Percentiles rank a stretch among this genome's conserved stretches.
phyloP scores from a whole-genome alignment of 2,888 invertebrate species.

The Hydriomena furcata region DNA sequence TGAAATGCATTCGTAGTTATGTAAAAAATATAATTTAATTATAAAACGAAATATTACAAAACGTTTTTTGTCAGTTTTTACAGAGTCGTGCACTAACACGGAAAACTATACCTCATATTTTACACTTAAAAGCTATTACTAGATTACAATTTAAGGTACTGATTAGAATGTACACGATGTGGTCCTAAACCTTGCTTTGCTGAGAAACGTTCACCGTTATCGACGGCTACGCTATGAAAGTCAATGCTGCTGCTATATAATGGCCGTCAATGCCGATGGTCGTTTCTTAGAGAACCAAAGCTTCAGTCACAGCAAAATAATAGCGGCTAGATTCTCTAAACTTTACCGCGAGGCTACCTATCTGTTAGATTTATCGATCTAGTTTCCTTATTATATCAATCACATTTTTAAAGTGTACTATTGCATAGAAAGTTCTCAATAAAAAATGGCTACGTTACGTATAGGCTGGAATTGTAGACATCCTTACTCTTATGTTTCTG shows the following conservation, averaged over 20 bases:
- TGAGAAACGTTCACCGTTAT: not conserved
- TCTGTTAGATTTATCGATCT: not conserved
- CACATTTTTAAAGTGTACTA: too few relatives aligned
- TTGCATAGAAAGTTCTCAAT: too few relatives aligned
- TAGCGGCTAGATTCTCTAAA: slow-evolving; percentile 8
- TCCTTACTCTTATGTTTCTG: too few relatives aligned
- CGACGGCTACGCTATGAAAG: too few relatives aligned
- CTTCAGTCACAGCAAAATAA: slow-evolving; percentile 4
- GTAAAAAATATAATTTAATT: slow-evolving; percentile 82
- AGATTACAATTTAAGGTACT: slow-evolving; percentile 69
- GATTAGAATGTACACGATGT: slow-evolving; percentile 73
- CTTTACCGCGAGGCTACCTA: slow-evolving; percentile 4
- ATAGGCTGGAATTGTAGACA: too few relatives aligned
- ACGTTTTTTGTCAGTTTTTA: slow-evolving; percentile 64
- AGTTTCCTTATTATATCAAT: not conserved
- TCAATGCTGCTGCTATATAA: not conserved
- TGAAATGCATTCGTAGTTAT: slow-evolving; percentile 38
- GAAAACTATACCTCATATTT: slow-evolving; percentile 56
- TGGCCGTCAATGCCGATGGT: not conserved
- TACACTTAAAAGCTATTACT: slow-evolving; percentile 66
- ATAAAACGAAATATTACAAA: slow-evolving; percentile 79
- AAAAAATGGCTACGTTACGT: too few relatives aligned
- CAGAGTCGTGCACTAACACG: slow-evolving; percentile 61
- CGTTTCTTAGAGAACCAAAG: not conserved
- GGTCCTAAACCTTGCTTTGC: slow-evolving; percentile 39